Evolutionary conservation across 1,140 invertebrate genomes (phyloP), one percentile per base, ranked within the genome.

Genomic region (Nasonia vitripennis): DNA sequence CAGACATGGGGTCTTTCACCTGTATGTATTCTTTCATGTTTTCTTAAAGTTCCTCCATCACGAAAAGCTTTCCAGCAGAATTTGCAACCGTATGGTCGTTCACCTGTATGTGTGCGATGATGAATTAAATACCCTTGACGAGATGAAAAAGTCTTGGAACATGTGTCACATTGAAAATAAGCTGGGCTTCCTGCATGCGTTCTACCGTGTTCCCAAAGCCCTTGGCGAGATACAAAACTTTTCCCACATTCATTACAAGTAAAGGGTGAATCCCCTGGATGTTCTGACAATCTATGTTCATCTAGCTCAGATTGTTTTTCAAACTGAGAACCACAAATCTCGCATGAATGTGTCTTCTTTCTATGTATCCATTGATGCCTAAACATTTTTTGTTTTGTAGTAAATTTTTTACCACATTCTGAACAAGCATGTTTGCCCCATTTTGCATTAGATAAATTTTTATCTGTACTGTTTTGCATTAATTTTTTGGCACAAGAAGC

Each of bases 51-150:
- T 6, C 94, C 94, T 6, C 94, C 94, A 86, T 94, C 94, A 14
- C 94, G 90, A 85, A 97, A 98, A 73, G 96, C 95, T 90, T 98
- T 98, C 88, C 96, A 96, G 89, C 97, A 97, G 88, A 96, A 96
- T 79, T 94, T 95, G 89, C 97, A 98, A 31, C 95, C 95, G 87
- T 96, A 96, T 0, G 96, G 94, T 74, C 94, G 94, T 86, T 95
- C 94, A 0, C 95, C 95, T 0, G 95, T 95, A 77, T 95, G 95
- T 3, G 93, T 94, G 12, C 95, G 91, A 79, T 94, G 92, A 87
- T 96, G 95, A 83, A 96, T 96, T 81, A 96, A 94, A 81, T 94
- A 94, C 0, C 97, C 94, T 94, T 97, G 97, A 88, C 95, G 89
- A 86, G 94, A 94, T 71, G 93, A 92, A 73, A 94, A 94, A 1